Base-by-base conservation (phyloP, 2,888 invertebrate species). In the Caenorhabditis zanzibari region DNA sequence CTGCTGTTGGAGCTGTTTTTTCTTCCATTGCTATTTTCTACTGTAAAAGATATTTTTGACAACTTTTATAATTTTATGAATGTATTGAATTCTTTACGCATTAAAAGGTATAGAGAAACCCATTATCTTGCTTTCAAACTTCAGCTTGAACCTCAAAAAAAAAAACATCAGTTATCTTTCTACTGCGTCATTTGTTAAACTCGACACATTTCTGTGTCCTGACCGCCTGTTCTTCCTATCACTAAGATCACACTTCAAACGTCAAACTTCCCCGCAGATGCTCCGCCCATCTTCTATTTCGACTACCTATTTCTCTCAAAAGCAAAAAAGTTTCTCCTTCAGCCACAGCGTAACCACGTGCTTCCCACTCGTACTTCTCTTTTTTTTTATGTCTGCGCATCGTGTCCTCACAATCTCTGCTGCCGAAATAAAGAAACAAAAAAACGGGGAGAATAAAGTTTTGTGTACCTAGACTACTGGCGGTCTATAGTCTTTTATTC, bases 171-270 rank as follows among this genome's bases (percentile, higher is more conserved):
- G 49, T 49, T 19, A 49, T 49, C n/a, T 4, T 19, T 49, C 5
- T 19, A 44, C 19, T 5, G 19, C 58, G 71, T 58, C 71, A 44
- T n/a, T 54, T 12, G 38, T 61, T 61, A 41, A 61, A 61, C 61
- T 61, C 28, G 41, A 56, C 26, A 28, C 28, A 28, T 28, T 24
- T 22, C n/a, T 47, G 52, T 74, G 74, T 58, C 64, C 75, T 75
- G 58, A 47, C 59, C 76, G 44, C 66, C 76, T 68, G 76, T 76
- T 56, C 63, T 5, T 12, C 35, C 22, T 54, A 68, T 54, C 68
- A 56, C 56, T 63, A 73, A 68, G 66, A 76, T 76, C 76, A 76
- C 68, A 76, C 59, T 76, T 76, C 76, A 76, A 59, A 76, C 76
- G 49, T 76, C 76, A 76, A 44, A 76, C 76, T 66, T 76, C 76